Percentiles rank a stretch among this genome's conserved stretches.
These are phyloP conservation scores for Osmerus eperlanus DNA, from an alignment of 2,113 vertebrate genomes.

Conservation along the genomic window DNA sequence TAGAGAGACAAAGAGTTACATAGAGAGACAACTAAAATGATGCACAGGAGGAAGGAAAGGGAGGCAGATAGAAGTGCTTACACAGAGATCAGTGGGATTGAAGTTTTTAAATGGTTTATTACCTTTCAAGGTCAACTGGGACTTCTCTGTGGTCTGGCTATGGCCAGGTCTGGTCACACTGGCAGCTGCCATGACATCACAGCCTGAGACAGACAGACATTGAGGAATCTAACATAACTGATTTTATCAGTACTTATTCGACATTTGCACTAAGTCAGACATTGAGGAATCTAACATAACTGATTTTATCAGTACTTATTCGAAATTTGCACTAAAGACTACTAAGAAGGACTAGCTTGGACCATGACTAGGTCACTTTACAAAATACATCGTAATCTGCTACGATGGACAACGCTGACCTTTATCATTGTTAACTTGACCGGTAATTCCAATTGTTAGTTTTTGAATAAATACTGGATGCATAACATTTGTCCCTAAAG, in stretches of 20 bases:
- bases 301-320: too few relatives aligned
- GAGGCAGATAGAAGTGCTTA: not conserved
- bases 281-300: not conserved
- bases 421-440: too few relatives aligned
- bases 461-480: too few relatives aligned
- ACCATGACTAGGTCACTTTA: too few relatives aligned
- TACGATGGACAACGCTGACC: too few relatives aligned
- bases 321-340: too few relatives aligned
- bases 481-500: too few relatives aligned
- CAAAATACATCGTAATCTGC: too few relatives aligned
- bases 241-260: not conserved
- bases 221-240: constrained; percentile 10
- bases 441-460: too few relatives aligned
- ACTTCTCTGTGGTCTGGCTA: constrained; percentile 78
- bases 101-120: constrained; percentile 25
- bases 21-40: too few relatives aligned
- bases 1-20: too few relatives aligned
- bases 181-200: constrained; percentile 90
- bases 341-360: too few relatives aligned
- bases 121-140: constrained; percentile 91
- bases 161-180: constrained; percentile 79
- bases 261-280: not conserved
- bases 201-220: constrained; percentile 60
- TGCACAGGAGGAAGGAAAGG: not conserved
- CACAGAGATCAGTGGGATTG: not conserved